These are phyloP conservation scores for Oophaga pumilio DNA, from an alignment of 2,113 vertebrate species.

Conservation along the genomic window DNA sequence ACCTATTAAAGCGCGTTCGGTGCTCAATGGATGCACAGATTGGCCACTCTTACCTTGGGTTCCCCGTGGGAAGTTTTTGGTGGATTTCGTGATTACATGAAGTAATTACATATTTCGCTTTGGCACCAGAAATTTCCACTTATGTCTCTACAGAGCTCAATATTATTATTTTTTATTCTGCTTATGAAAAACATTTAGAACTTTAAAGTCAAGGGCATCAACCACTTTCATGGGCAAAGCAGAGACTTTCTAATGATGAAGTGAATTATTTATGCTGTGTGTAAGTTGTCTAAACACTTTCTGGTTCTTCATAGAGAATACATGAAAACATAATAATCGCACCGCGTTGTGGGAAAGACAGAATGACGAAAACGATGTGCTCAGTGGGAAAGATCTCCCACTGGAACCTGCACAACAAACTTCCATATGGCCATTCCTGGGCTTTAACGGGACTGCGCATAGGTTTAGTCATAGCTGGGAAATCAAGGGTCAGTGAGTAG, in stretches of 20 bases:
- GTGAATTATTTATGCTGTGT: neutral
- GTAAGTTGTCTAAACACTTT: conserved; percentile 3
- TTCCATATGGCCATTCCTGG: neutral
- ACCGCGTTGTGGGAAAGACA: neutral
- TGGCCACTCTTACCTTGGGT: too few species aligned
- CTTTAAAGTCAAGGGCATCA: neutral
- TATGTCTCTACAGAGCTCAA: neutral
- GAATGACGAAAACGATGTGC: neutral
- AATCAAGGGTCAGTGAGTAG: too few species aligned
- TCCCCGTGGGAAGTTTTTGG: too few species aligned
- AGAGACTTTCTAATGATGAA: neutral
- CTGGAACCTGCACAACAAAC: neutral
- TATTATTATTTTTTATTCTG: neutral
- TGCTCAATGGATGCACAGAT: too few species aligned
- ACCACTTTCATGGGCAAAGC: neutral
- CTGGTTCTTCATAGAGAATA: conserved; percentile 9
- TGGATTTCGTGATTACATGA: too few species aligned
- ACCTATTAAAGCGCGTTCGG: too few species aligned
- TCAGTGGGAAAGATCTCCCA: neutral
- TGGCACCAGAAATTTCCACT: neutral
- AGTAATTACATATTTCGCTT: neutral
- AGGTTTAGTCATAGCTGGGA: neutral
- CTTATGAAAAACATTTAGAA: neutral
- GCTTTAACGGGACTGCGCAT: neutral
- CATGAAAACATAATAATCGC: conserved; percentile 5